Evolutionary conservation across 1,140 invertebrate species (phyloP), one percentile per base, ranked within the genome.

Genomic region (Medauroidea extradentata): DNA sequence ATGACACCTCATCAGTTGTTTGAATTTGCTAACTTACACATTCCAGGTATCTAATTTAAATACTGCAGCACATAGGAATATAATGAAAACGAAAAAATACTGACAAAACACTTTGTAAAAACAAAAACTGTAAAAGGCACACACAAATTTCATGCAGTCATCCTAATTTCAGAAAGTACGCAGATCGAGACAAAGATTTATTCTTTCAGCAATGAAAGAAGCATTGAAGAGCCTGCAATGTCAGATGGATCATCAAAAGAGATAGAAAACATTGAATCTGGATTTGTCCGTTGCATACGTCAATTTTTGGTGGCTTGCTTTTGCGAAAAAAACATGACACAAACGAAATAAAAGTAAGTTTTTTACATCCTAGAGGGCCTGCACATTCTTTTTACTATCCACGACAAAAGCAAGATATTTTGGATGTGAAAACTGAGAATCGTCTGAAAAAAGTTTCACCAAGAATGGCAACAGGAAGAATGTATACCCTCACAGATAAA

Each of bases 361-460:
- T 58, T 55, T 34, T 58, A 11, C 57, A 58, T 55, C 21, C 57
- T 25, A 23, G 21, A 24, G 57, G 57, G 44, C 57, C 57, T 44
- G 18, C 49, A 8, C 5, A 4, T 53, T 58, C 57, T 34, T 44
- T 58, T 58, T 53, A 4, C 50, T 58, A 58, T 38, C 57, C 57
- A 55, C 29, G 8, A 58, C 46, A 8, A 16, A 5, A 11, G 11
- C 5, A n/a, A 5, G 48, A 58, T 54, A 21, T 58, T 14, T 14
- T 58, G 38, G 52, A 34, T 13, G 14, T 58, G n/a, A 19, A 8
- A 14, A 16, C 53, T n/a, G 24, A n/a, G 14, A 23, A 58, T 53
- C 25, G 48, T 24, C 27, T 52, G 4, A 52, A 19, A 52, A 52
- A 52, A 9, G 27, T 52, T 18, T 4, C 4, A 23, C 50, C 50